Percentiles rank a stretch among this genome's conserved stretches.
phyloP scores from a whole-genome alignment of 1,140 invertebrate genomes.

The Radopholus similis region DNA sequence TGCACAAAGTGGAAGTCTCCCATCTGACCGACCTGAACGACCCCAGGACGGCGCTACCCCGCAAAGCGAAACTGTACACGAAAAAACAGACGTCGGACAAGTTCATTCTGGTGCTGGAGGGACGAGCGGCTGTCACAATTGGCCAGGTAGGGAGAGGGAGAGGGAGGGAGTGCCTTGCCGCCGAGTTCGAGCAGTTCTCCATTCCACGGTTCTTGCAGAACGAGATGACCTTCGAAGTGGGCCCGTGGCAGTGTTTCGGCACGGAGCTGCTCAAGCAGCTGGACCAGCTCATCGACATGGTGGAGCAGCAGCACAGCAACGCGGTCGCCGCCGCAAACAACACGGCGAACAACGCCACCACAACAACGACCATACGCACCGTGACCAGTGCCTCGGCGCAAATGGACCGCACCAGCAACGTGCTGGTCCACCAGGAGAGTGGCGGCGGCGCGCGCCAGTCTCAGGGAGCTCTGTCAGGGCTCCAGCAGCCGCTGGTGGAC shows the following conservation, averaged over 20 bases:
- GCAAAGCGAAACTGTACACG: conserved; percentile 49
- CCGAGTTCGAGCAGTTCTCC: not conserved
- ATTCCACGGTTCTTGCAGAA: conserved; percentile 27
- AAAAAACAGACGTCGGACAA: conserved; percentile 54
- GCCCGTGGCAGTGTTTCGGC: conserved; percentile 56
- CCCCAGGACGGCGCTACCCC: conserved; percentile 36
- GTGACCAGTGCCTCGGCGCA: not conserved
- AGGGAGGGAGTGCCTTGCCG: no score
- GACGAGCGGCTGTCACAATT: conserved; percentile 56
- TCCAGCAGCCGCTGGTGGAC: not conserved
- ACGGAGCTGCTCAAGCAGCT: conserved; percentile 48
- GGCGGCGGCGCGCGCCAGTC: not conserved
- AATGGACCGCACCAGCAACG: conserved; percentile 1
- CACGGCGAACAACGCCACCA: conserved; percentile 8
- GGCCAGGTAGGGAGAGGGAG: conserved; percentile 45
- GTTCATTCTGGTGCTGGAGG: conserved; percentile 59
- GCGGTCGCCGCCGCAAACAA: conserved; percentile 2
- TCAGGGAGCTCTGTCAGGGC: not conserved
- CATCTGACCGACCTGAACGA: conserved; percentile 54
- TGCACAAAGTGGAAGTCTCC: conserved; percentile 55
- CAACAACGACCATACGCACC: not conserved
- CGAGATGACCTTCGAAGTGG: conserved; percentile 57
- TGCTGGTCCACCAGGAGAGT: not conserved
- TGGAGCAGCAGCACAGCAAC: not conserved
- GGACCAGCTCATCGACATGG: conserved; percentile 25